A percentile compares a stretch with the other conserved stretches of the same genome.
phyloP scores from a whole-genome alignment of 2,888 invertebrate species.

The Deilephila porcellus region DNA sequence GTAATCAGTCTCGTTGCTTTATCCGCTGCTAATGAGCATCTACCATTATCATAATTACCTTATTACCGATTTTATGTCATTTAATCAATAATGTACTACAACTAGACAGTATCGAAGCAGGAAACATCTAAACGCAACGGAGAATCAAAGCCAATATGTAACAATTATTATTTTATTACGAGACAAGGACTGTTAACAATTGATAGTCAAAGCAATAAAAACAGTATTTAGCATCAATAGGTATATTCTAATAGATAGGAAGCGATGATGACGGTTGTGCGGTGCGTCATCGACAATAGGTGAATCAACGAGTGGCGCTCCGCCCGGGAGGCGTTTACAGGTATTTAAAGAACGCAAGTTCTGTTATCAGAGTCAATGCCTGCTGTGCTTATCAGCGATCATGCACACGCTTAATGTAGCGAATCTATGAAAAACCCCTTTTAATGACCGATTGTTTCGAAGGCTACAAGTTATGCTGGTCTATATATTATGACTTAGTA shows the following conservation, averaged over 20 bases:
- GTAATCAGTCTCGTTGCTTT: too few relatives aligned
- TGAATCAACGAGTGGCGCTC: constrained; percentile 15
- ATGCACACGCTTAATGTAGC: neutral
- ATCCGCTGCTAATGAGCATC: too few relatives aligned
- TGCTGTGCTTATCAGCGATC: neutral
- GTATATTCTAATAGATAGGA: constrained; percentile 20
- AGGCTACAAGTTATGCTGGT: too few relatives aligned
- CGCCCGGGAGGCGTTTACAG: neutral
- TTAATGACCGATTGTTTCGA: too few relatives aligned
- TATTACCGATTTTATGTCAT: too few relatives aligned
- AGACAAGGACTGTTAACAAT: neutral
- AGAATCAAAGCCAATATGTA: neutral
- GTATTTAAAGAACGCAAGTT: neutral
- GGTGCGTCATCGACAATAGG: constrained; percentile 20
- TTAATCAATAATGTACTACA: too few relatives aligned
- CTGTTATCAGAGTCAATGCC: neutral
- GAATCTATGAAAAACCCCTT: neutral
- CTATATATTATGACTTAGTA: too few relatives aligned
- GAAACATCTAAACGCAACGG: neutral
- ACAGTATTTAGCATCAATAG: neutral
- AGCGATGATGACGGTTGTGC: constrained; percentile 6
- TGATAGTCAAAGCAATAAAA: constrained; percentile 7
- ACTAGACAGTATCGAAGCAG: neutral
- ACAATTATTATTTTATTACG: constrained; percentile 5
- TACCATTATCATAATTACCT: too few relatives aligned